These are phyloP conservation scores for Girardinus metallicus DNA, from an alignment of 2,797 vertebrate genomes.

Conservation along the genomic window DNA sequence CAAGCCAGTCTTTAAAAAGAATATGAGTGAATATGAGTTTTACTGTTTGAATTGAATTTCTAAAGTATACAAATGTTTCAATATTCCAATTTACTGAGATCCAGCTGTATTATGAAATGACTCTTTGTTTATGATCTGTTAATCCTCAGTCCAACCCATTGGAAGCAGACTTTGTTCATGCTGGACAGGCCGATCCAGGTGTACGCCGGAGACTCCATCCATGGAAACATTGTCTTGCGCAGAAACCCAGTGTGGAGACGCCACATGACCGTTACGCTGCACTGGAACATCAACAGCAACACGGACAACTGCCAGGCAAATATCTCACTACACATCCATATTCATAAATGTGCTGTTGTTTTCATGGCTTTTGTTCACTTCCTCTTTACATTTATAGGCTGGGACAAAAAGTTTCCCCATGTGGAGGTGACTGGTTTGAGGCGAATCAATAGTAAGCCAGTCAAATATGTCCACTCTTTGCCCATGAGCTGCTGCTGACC, in stretches of 20 bases:
- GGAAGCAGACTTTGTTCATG: conserved; percentile 90
- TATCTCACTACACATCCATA: conserved; percentile 1
- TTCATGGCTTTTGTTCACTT: neutral
- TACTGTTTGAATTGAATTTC: neutral
- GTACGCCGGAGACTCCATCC: conserved; percentile 70
- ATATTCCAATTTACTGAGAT: neutral
- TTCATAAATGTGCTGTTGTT: neutral
- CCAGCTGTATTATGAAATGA: neutral
- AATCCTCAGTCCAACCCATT: conserved; percentile 79
- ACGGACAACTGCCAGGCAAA: conserved; percentile 63
- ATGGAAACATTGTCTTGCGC: conserved; percentile 71
- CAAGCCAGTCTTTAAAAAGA: neutral
- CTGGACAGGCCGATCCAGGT: conserved; percentile 78
- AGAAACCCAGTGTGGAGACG: conserved; percentile 86
- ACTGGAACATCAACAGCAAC: conserved; percentile 75
- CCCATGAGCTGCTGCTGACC: conserved; percentile 27
- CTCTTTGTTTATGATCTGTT: neutral
- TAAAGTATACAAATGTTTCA: neutral
- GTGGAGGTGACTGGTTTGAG: conserved; percentile 70
- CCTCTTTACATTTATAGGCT: conserved; percentile 33
- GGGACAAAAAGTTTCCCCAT: conserved; percentile 75
- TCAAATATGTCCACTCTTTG: neutral
- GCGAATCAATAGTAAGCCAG: neutral
- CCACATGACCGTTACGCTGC: conserved; percentile 82
- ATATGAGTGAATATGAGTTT: neutral